Percentiles rank a stretch among this genome's conserved stretches.
phyloP scores from a whole-genome alignment of 1,140 invertebrate species.

The Drosophila tsacasi region DNA sequence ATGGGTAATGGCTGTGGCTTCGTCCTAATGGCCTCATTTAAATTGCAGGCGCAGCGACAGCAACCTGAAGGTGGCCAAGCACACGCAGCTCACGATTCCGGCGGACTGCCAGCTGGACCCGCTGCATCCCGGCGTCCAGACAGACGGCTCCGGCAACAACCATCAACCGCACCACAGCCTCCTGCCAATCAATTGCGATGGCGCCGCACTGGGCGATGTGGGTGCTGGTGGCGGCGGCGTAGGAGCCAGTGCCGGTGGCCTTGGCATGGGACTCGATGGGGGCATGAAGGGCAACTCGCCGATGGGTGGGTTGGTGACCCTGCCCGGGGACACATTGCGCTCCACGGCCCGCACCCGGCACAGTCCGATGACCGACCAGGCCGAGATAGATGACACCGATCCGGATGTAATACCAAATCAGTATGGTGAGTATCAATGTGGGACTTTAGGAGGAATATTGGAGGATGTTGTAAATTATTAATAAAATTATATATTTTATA shows the following conservation, averaged over 20 bases:
- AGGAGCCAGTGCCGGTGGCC: conserved; percentile 25
- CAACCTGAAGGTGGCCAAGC: conserved; percentile 84
- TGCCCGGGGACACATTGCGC: conserved; percentile 68
- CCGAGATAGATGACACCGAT: conserved; percentile 89
- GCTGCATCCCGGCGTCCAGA: conserved; percentile 70
- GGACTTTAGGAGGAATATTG: not conserved
- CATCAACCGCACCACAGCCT: conserved; percentile 81
- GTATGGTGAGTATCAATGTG: conserved; percentile 88
- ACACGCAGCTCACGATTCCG: conserved; percentile 82
- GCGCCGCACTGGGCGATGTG: conserved; percentile 39
- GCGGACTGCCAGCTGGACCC: conserved; percentile 84
- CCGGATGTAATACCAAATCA: conserved; percentile 94
- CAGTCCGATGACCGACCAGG: conserved; percentile 85
- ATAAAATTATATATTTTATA: not conserved
- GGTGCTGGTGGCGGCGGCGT: conserved; percentile 48
- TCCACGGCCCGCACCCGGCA: conserved; percentile 68
- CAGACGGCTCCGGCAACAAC: conserved; percentile 65
- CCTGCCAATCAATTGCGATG: conserved; percentile 77
- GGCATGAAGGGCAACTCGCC: conserved; percentile 52
- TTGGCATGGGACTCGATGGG: conserved; percentile 33
- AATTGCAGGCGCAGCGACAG: conserved; percentile 80
- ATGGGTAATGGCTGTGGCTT: conserved; percentile 24
- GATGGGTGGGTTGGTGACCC: conserved; percentile 48
- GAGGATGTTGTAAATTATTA: conserved; percentile 14
- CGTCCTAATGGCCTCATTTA: conserved; percentile 57